A percentile compares a stretch with the other conserved stretches of the same genome.
These are phyloP conservation scores for Dryocosmus kuriphilus DNA, from an alignment of 2,888 invertebrate species.

Conservation along the genomic window DNA sequence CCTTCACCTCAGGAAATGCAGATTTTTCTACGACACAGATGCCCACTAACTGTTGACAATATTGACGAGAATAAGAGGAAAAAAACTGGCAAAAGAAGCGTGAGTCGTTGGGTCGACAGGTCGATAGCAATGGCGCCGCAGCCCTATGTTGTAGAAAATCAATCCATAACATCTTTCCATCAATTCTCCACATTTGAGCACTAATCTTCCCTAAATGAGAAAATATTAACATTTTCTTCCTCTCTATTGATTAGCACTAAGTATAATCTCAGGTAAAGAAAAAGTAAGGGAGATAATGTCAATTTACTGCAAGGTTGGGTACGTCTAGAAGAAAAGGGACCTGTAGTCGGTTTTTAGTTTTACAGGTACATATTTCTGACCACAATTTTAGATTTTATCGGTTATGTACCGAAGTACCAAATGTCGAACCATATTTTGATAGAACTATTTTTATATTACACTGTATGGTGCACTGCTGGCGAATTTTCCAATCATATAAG, in stretches of 20 bases:
- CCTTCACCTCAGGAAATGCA: not conserved
- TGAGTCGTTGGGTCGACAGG: constrained; percentile 62
- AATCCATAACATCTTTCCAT: constrained; percentile 60
- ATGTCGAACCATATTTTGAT: too few relatives aligned
- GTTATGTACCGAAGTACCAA: not conserved
- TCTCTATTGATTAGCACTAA: not conserved
- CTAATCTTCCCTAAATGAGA: constrained; percentile 12
- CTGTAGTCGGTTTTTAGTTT: not conserved
- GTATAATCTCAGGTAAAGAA: not conserved
- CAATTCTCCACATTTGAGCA: constrained; percentile 5
- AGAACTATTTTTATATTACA: too few relatives aligned
- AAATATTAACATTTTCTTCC: not conserved
- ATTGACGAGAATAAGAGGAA: constrained; percentile 1
- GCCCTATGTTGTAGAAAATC: constrained; percentile 71
- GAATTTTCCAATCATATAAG: not conserved
- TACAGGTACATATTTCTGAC: not conserved
- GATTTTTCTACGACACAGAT: not conserved
- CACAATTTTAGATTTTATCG: not conserved
- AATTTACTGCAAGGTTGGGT: not conserved
- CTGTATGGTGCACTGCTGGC: too few relatives aligned
- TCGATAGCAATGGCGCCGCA: constrained; percentile 76
- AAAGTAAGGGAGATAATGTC: not conserved
- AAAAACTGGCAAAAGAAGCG: constrained; percentile 47
- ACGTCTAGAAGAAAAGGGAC: not conserved
- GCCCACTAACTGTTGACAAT: constrained; percentile 26